phyloP scores from a whole-genome alignment of 2,113 vertebrate species.

The Parotia lawesii region DNA sequence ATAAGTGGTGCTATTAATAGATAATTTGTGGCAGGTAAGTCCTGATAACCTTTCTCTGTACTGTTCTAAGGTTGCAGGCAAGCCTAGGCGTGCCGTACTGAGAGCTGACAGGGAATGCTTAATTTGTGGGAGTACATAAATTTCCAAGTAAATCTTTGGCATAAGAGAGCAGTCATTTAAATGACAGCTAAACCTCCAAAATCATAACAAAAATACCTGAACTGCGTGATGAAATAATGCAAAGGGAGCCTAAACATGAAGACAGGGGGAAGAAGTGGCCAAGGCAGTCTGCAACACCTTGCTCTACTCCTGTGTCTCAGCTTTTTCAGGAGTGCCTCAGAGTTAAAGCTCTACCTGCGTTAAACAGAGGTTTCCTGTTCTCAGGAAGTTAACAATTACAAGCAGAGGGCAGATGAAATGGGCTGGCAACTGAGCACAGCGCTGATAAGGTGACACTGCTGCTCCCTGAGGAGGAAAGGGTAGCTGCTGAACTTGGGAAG shows the following conservation, averaged over 20 bases:
- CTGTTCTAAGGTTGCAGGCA: constrained; percentile 59
- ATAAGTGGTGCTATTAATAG: neutral
- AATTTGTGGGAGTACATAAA: constrained; percentile 16
- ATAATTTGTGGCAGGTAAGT: constrained; percentile 23
- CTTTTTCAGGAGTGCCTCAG: neutral
- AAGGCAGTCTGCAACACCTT: neutral
- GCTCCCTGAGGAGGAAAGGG: neutral
- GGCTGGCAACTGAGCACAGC: neutral
- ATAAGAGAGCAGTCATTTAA: neutral
- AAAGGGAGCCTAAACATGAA: neutral
- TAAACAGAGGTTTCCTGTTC: constrained; percentile 62
- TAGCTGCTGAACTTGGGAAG: neutral
- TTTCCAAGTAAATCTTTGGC: neutral
- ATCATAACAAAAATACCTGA: neutral
- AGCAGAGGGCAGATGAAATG: constrained; percentile 43
- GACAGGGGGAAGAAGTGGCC: neutral
- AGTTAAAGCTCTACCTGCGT: constrained; percentile 50
- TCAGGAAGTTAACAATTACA: constrained; percentile 70
- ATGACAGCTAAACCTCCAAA: neutral
- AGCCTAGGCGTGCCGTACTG: constrained; percentile 54
- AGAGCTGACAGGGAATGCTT: constrained; percentile 43
- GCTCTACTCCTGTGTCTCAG: neutral
- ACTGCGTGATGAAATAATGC: neutral
- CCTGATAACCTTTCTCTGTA: constrained; percentile 48
- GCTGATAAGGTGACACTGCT: neutral